Conservation (phyloP, 2,888 invertebrate genomes). For the Diloba caeruleocephala region DNA sequence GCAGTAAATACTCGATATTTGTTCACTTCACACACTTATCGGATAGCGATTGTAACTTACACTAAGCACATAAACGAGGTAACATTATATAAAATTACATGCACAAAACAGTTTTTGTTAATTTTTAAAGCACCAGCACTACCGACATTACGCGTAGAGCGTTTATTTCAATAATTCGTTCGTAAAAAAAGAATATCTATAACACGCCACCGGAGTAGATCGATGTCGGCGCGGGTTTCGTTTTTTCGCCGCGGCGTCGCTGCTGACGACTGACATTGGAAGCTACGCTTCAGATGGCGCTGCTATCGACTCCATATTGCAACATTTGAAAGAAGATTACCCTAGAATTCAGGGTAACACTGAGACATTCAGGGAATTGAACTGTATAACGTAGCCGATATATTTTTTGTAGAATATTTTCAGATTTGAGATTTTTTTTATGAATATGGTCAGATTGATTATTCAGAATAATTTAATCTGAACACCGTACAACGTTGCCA, state of each 20-base stretch:
- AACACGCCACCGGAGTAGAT: constrained; percentile 81
- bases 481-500: too few species aligned
- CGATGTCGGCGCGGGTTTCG: constrained; percentile 83
- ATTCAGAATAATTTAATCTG: too few species aligned
- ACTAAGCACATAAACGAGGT: constrained; percentile 84
- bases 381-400: too few species aligned
- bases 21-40: constrained; percentile 76
- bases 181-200: constrained; percentile 74
- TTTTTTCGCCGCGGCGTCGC: constrained; percentile 72
- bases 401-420: too few species aligned
- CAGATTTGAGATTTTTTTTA: too few species aligned
- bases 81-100: constrained; percentile 80
- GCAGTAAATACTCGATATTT: constrained; percentile 69
- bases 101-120: constrained; percentile 75
- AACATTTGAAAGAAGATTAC: constrained; percentile 31
- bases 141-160: constrained; percentile 81
- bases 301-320: constrained; percentile 56
- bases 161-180: constrained; percentile 80
- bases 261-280: constrained; percentile 62
- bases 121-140: constrained; percentile 84
- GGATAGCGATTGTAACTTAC: constrained; percentile 75
- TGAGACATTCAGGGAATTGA: too few species aligned
- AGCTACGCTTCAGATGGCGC: constrained; percentile 69
- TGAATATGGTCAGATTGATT: too few species aligned
- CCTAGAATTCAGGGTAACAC: too few species aligned